Evolutionary conservation across 92 coral and sea anemone species (phyloP).

Genomic region (Muricea muricata): DNA sequence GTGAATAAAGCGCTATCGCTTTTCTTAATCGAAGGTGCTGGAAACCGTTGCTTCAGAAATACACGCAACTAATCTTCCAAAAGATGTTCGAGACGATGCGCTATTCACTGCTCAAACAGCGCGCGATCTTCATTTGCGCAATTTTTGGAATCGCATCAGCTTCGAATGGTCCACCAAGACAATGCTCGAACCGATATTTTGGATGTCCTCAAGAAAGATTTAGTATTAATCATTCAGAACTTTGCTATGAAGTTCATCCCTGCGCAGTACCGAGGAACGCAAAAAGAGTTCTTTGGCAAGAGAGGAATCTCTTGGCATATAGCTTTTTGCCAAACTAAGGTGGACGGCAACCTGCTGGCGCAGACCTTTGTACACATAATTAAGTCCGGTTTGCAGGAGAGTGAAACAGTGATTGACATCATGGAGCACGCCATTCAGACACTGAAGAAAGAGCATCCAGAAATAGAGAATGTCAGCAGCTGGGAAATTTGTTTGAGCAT

Average conservation of each 20-base stretch:
- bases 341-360: constrained; percentile 5
- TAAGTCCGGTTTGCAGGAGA: constrained; percentile 40
- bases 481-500: too few species aligned
- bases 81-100: constrained; percentile 54
- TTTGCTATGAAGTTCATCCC: constrained; percentile 30
- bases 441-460: constrained; percentile 48
- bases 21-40: constrained; percentile 35
- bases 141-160: constrained; percentile 63
- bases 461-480: too few species aligned
- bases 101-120: constrained; percentile 50
- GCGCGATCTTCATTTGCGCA: constrained; percentile 26
- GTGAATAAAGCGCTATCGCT: background rate
- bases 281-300: constrained; percentile 57
- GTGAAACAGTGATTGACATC: constrained; percentile 43
- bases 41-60: constrained; percentile 29
- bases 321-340: constrained; percentile 4
- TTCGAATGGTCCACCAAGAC: constrained; percentile 58
- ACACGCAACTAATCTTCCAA: constrained; percentile 20
- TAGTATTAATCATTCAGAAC: constrained; percentile 1
- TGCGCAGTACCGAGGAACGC: constrained; percentile 37
- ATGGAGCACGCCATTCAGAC: constrained; percentile 60
- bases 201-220: constrained; percentile 32
- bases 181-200: constrained; percentile 45
- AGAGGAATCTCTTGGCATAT: constrained; percentile 53
- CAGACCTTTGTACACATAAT: constrained; percentile 46